Conservation (phyloP, 2,113 vertebrate genomes). For the Brachionichthys hirsutus region DNA sequence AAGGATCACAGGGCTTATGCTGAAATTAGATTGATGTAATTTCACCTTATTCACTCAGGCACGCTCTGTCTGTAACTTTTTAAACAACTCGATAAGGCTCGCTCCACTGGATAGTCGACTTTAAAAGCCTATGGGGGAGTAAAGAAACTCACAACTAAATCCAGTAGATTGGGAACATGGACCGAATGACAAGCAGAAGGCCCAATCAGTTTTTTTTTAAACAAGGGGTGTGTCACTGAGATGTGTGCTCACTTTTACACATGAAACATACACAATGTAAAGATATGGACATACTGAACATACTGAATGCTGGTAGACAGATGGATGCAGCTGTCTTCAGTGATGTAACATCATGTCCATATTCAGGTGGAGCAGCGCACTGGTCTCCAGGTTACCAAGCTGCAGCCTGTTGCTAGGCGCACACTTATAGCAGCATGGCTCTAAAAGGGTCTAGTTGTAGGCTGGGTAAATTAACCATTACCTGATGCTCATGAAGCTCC, state of each 20-base stretch:
- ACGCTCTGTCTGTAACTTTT: conserved; percentile 27
- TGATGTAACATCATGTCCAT: conserved; percentile 13
- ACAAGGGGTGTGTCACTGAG: conserved; percentile 20
- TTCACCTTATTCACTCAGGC: conserved; percentile 21
- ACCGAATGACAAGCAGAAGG: conserved; percentile 66
- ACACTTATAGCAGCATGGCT: conserved; percentile 36
- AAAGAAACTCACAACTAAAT: conserved; percentile 65
- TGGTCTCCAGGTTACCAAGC: conserved; percentile 63
- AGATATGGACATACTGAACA: neutral
- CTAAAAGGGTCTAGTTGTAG: conserved; percentile 66
- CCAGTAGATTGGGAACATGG: conserved; percentile 49
- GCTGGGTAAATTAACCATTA: conserved; percentile 77
- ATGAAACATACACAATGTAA: conserved; percentile 9
- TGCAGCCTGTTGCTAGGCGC: conserved; percentile 55
- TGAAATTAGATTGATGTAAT: conserved; percentile 39
- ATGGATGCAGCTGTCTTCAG: neutral
- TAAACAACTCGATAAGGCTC: conserved; percentile 52
- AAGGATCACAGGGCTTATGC: conserved; percentile 20
- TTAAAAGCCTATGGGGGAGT: conserved; percentile 60
- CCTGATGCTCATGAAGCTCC: conserved; percentile 55
- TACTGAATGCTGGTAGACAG: neutral
- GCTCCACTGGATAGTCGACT: conserved; percentile 59
- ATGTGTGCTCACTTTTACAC: conserved; percentile 25
- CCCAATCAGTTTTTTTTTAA: conserved; percentile 36
- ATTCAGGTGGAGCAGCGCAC: conserved; percentile 33